Percentiles rank a stretch among this genome's conserved stretches.
These are phyloP conservation scores for Antennarius striatus DNA, from an alignment of 2,113 vertebrate genomes.

Conservation along the genomic window DNA sequence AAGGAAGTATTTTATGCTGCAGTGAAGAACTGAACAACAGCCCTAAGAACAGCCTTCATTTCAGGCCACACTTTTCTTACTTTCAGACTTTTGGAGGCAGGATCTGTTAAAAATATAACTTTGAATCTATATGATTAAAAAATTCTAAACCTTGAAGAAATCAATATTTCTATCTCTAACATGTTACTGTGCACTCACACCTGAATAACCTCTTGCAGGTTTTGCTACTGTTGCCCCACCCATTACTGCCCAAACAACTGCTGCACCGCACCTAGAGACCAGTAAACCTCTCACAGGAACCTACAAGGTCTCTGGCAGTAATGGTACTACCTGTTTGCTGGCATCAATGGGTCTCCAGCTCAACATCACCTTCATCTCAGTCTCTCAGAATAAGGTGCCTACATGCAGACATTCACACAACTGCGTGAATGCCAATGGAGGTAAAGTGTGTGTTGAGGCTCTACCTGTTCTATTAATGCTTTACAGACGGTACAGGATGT, in stretches of 20 bases:
- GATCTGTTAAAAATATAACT: too few relatives aligned
- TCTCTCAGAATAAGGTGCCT: conserved; percentile 68
- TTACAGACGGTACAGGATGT: conserved; percentile 74
- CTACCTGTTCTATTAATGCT: conserved; percentile 1
- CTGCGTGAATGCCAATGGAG: neutral
- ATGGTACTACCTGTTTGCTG: conserved; percentile 84
- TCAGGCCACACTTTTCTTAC: too few relatives aligned
- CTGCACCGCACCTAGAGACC: conserved; percentile 43
- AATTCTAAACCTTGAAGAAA: too few relatives aligned
- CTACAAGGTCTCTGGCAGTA: conserved; percentile 80
- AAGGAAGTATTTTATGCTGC: too few relatives aligned
- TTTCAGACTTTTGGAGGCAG: too few relatives aligned
- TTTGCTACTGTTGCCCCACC: conserved; percentile 68
- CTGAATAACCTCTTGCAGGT: conserved; percentile 29
- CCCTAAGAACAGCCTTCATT: too few relatives aligned
- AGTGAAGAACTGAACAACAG: too few relatives aligned
- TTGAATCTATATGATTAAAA: too few relatives aligned
- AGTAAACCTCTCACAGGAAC: conserved; percentile 70
- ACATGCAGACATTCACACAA: neutral
- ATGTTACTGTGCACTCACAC: neutral
- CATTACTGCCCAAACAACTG: conserved; percentile 26
- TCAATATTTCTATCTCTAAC: too few relatives aligned
- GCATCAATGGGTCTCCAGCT: conserved; percentile 90
- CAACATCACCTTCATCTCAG: conserved; percentile 83
- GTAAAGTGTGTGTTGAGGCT: neutral